Evolutionary conservation across 1,140 invertebrate species (phyloP).

Genomic region (Phocides pigmalion): DNA sequence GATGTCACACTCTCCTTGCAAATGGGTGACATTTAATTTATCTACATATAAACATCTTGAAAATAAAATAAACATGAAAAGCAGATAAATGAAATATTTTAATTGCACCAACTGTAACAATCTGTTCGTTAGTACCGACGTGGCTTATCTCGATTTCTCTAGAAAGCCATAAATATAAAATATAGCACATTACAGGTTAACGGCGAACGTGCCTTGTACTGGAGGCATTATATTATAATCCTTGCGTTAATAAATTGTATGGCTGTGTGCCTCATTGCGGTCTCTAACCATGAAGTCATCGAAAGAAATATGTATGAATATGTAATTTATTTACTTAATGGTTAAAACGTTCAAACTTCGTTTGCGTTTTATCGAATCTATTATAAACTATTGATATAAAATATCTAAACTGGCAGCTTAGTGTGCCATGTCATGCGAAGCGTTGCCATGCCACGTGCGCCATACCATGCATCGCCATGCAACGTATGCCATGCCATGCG

Average conservation of each 20-base stretch:
- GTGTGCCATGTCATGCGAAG: too few species aligned
- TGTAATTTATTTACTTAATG: not conserved
- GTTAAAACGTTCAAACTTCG: not conserved
- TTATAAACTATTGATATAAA: too few species aligned
- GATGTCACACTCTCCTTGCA: too few species aligned
- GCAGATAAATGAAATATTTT: not conserved
- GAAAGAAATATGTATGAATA: constrained; percentile 11
- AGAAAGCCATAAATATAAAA: constrained; percentile 9
- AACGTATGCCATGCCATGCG: too few species aligned
- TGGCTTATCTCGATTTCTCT: constrained; percentile 11
- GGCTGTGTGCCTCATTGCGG: not conserved
- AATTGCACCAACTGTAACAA: not conserved
- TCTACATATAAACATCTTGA: too few species aligned
- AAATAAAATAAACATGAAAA: not conserved
- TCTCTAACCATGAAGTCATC: constrained; percentile 16
- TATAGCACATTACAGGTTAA: constrained; percentile 1
- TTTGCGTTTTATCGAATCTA: too few species aligned
- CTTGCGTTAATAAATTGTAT: constrained; percentile 17
- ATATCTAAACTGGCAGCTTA: too few species aligned
- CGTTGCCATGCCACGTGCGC: too few species aligned
- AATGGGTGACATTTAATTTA: too few species aligned
- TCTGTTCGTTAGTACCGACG: not conserved
- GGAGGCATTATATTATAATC: constrained; percentile 8
- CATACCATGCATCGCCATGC: too few species aligned
- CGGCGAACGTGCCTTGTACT: constrained; percentile 11